Percentiles rank a stretch among this genome's conserved stretches.
Conservation (phyloP, 2,888 invertebrate genomes). For the Sarcophaga caerulescens region DNA sequence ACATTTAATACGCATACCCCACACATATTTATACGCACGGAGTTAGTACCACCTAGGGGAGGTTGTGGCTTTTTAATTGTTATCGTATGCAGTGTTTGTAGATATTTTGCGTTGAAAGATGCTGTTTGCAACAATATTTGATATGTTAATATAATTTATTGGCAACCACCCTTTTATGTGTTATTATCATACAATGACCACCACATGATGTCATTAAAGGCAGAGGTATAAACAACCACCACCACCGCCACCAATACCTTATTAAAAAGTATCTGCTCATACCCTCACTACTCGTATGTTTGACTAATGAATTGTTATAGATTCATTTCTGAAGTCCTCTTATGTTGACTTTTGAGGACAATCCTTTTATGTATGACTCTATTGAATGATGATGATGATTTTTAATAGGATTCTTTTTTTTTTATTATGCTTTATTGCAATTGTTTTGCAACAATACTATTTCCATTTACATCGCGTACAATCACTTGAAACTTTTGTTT, state of each 20-base stretch:
- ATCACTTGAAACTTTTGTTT: neutral
- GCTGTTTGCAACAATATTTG: conserved; percentile 65
- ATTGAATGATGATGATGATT: conserved; percentile 44
- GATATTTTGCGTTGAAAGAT: conserved; percentile 39
- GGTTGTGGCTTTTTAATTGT: conserved; percentile 54
- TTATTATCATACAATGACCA: conserved; percentile 64
- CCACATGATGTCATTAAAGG: conserved; percentile 64
- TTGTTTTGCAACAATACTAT: conserved; percentile 15
- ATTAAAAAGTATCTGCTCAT: neutral
- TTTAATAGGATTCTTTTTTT: conserved; percentile 32
- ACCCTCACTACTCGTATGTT: neutral
- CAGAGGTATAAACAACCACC: conserved; percentile 44
- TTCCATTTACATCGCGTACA: neutral
- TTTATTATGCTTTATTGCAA: neutral
- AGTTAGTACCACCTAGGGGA: conserved; percentile 21
- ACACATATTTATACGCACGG: neutral
- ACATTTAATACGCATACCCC: conserved; percentile 40
- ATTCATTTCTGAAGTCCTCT: conserved; percentile 64
- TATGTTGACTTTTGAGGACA: conserved; percentile 67
- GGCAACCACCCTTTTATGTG: conserved; percentile 58
- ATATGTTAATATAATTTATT: conserved; percentile 67
- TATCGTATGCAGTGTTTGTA: conserved; percentile 47
- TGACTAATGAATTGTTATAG: conserved; percentile 65
- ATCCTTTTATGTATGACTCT: conserved; percentile 61
- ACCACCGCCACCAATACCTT: neutral